A percentile compares a stretch with the other conserved stretches of the same genome.
Evolutionary conservation across 2,888 invertebrate genomes (phyloP).

Genomic region (Hypercompe scribonia): DNA sequence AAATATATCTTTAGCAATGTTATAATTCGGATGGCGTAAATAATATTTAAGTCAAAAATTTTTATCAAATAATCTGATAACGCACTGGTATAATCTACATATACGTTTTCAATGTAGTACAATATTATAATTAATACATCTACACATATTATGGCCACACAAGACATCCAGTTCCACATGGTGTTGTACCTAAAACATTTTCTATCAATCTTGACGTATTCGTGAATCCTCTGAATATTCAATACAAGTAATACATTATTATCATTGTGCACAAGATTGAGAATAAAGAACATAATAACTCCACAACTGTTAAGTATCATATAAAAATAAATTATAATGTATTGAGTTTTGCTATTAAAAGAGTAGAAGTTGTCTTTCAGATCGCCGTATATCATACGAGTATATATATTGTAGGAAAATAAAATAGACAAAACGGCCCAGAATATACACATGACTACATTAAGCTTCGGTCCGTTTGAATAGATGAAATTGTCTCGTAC

Average conservation of each 20-base stretch:
- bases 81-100: no score
- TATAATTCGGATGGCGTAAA: not conserved
- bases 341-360: not conserved
- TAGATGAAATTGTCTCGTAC: not conserved
- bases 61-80: not conserved
- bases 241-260: not conserved
- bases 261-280: not conserved
- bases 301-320: not conserved
- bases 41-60: not conserved
- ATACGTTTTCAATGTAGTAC: not conserved
- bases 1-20: not conserved
- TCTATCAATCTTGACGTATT: not conserved
- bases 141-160: not conserved
- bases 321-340: not conserved
- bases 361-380: not conserved
- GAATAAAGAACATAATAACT: not conserved
- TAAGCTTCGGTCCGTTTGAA: not conserved
- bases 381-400: not conserved
- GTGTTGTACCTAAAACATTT: not conserved
- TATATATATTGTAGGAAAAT: not conserved
- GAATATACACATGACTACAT: not conserved
- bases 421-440: not conserved
- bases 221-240: not conserved
- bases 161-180: not conserved
- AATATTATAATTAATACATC: no score